Evolutionary conservation across 64 coral and sea anemone species (phyloP).

Genomic region (Pocillopora damicornis): DNA sequence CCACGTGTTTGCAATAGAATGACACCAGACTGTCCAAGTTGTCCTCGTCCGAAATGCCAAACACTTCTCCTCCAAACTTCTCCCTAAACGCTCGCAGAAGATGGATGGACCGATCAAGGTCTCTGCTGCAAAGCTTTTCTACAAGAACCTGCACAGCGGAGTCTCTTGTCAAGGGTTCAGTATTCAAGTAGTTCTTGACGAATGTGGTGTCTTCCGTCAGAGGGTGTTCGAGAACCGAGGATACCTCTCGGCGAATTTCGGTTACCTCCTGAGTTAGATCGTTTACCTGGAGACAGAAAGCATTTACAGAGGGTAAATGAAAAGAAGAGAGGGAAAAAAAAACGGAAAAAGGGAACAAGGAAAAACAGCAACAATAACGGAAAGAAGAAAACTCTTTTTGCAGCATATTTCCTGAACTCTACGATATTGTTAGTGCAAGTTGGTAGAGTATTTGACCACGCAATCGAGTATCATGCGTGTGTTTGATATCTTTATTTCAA

Average conservation of each 20-base stretch:
- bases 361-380: background rate
- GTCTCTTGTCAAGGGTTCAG: slow-evolving; percentile 47
- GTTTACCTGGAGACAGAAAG: slow-evolving; percentile 36
- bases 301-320: background rate
- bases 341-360: background rate
- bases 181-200: slow-evolving; percentile 25
- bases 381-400: background rate
- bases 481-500: no score
- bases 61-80: slow-evolving; percentile 56
- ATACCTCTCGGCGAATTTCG: slow-evolving; percentile 64
- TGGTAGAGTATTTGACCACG: no score
- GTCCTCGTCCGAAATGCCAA: slow-evolving; percentile 78
- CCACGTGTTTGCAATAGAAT: slow-evolving; percentile 68
- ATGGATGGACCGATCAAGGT: slow-evolving; percentile 60
- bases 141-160: slow-evolving; percentile 48
- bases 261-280: slow-evolving; percentile 67
- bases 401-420: no score
- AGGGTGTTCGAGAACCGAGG: slow-evolving; percentile 68
- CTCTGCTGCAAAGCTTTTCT: slow-evolving; percentile 39
- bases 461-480: no score
- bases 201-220: slow-evolving; percentile 36
- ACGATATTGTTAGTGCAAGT: no score
- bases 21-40: slow-evolving; percentile 70
- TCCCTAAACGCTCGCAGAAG: slow-evolving; percentile 62
- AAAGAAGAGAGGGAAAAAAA: background rate